phyloP scores from a whole-genome alignment of 2,113 vertebrate genomes.

The Rhizomys pruinosus region DNA sequence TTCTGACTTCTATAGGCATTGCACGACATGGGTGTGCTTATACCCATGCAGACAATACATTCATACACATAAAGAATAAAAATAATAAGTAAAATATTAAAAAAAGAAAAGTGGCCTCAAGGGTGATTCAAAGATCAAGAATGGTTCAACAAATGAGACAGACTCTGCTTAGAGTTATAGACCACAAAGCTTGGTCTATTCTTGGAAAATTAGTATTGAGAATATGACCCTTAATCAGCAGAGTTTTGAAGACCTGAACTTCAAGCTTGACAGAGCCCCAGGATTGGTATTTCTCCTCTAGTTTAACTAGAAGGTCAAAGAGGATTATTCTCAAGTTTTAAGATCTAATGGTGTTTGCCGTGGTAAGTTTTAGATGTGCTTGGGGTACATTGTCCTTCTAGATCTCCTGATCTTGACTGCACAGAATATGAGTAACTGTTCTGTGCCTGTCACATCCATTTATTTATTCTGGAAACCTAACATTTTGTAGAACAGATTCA shows the following conservation, averaged over 20 bases:
- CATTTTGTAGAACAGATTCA: not conserved
- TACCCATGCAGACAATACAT: too few relatives aligned
- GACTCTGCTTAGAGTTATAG: not conserved
- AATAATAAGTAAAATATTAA: too few relatives aligned
- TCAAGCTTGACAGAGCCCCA: not conserved
- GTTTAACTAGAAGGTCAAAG: not conserved
- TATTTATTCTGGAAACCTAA: not conserved
- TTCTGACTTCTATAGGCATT: too few relatives aligned
- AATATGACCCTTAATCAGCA: not conserved
- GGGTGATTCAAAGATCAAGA: not conserved
- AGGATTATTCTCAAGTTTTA: not conserved
- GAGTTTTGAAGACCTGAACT: too few relatives aligned
- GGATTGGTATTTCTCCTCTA: too few relatives aligned
- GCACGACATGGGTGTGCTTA: too few relatives aligned
- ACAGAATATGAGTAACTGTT: not conserved
- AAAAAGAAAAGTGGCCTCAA: not conserved
- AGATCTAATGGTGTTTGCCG: not conserved
- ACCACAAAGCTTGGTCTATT: too few relatives aligned
- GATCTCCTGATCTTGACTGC: not conserved
- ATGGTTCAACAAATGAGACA: not conserved
- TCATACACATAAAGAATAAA: too few relatives aligned
- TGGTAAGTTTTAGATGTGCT: not conserved
- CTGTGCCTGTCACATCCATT: not conserved
- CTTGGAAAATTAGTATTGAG: not conserved
- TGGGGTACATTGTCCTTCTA: not conserved